Evolutionary conservation across 2,113 vertebrate species (phyloP).

Genomic region (Phrynosoma platyrhinos): DNA sequence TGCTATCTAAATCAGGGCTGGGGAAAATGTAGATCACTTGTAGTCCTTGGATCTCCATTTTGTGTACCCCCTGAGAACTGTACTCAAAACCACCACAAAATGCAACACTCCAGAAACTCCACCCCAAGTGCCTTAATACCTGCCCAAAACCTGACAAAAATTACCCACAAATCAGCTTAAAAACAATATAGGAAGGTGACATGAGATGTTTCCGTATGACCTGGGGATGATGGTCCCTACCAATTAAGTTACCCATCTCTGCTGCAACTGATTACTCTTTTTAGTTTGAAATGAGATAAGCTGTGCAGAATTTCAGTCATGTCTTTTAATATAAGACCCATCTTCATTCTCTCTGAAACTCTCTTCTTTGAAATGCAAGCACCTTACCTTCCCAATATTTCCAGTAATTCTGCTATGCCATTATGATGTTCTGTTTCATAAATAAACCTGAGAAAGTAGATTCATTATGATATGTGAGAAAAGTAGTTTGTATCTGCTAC

Average conservation of each 20-base stretch:
- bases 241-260: not conserved
- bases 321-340: constrained; percentile 9
- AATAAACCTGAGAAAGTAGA: constrained; percentile 90
- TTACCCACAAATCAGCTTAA: too few species aligned
- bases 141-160: too few species aligned
- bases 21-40: too few species aligned
- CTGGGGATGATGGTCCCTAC: not conserved
- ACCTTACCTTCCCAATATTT: constrained; percentile 97
- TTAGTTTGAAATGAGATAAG: not conserved
- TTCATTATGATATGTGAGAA: not conserved
- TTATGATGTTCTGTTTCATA: constrained; percentile 99
- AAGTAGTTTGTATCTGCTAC: not conserved
- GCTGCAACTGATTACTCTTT: not conserved
- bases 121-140: too few species aligned
- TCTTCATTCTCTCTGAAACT: not conserved
- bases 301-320: not conserved
- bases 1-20: too few species aligned
- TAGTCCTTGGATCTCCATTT: too few species aligned
- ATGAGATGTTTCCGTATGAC: too few species aligned
- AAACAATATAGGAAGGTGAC: too few species aligned
- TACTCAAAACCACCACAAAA: not conserved
- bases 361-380: not conserved
- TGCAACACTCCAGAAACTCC: too few species aligned
- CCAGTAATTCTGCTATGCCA: constrained; percentile 98
- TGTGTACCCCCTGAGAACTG: too few species aligned